Percentiles rank a stretch among this genome's conserved stretches.
These are phyloP conservation scores for Alligator mississippiensis DNA, from an alignment of 2,113 vertebrate genomes.

Conservation along the genomic window DNA sequence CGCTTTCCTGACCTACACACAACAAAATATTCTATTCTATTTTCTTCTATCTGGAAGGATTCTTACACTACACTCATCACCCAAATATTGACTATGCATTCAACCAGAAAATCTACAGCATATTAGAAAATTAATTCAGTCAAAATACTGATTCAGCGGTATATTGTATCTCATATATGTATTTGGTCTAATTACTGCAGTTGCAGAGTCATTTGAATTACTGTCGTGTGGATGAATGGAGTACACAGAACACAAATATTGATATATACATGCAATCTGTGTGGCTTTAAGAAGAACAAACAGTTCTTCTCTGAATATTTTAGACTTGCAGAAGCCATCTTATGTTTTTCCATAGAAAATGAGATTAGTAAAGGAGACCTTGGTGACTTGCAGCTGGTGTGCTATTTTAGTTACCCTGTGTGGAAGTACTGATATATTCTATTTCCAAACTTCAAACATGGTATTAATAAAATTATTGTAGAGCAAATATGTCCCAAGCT, in stretches of 20 bases:
- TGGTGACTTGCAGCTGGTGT: not conserved
- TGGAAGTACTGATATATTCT: not conserved
- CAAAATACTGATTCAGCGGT: not conserved
- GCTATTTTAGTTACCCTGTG: slow-evolving; percentile 19
- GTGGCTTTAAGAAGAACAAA: not conserved
- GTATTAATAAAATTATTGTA: slow-evolving; percentile 1
- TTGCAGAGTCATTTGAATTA: slow-evolving; percentile 10
- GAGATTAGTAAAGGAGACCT: not conserved
- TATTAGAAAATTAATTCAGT: slow-evolving; percentile 36
- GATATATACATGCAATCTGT: not conserved
- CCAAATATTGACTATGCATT: not conserved
- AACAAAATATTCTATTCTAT: slow-evolving; percentile 11
- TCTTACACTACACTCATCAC: slow-evolving; percentile 30
- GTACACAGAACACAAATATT: not conserved
- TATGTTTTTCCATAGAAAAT: slow-evolving; percentile 6
- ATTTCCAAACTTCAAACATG: slow-evolving; percentile 23
- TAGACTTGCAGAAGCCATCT: not conserved
- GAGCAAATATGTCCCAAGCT: not conserved
- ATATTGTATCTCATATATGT: slow-evolving; percentile 13
- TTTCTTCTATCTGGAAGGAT: not conserved
- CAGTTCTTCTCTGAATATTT: slow-evolving; percentile 13
- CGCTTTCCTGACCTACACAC: not conserved
- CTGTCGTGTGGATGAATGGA: not conserved
- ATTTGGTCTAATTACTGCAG: slow-evolving; percentile 43
- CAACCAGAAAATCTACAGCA: slow-evolving; percentile 25